Percentiles rank a stretch among this genome's conserved stretches.
Conservation (phyloP, 2,888 invertebrate genomes). For the Blastobasis lacticolella region DNA sequence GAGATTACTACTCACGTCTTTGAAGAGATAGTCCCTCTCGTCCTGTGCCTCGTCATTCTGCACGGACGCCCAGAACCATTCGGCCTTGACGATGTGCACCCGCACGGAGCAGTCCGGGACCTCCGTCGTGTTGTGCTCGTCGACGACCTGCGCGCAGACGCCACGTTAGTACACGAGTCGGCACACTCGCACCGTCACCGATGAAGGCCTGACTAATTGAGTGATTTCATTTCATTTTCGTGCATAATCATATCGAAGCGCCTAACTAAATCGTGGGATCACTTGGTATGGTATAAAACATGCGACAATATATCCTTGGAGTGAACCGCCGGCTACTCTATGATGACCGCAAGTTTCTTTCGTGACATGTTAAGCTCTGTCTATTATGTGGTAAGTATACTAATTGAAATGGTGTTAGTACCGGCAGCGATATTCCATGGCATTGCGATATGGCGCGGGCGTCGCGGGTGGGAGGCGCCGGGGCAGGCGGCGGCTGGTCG, state of each 20-base stretch:
- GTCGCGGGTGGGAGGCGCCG: slow-evolving; percentile 60
- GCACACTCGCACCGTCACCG: slow-evolving; percentile 10
- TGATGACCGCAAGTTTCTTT: slow-evolving; percentile 27
- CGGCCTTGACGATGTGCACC: slow-evolving; percentile 88
- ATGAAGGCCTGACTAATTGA: neutral
- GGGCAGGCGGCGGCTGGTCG: slow-evolving; percentile 52
- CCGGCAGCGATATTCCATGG: slow-evolving; percentile 74
- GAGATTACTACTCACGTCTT: slow-evolving; percentile 78
- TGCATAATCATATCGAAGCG: slow-evolving; percentile 34
- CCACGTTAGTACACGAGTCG: neutral
- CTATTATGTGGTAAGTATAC: slow-evolving; percentile 55
- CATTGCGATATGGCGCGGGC: slow-evolving; percentile 67
- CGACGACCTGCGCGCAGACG: slow-evolving; percentile 79
- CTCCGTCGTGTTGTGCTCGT: slow-evolving; percentile 82
- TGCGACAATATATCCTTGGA: neutral
- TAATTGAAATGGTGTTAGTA: slow-evolving; percentile 74
- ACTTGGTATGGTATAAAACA: slow-evolving; percentile 17
- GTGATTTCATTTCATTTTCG: slow-evolving; percentile 10
- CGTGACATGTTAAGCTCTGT: slow-evolving; percentile 45
- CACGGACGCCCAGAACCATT: slow-evolving; percentile 99
- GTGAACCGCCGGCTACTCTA: slow-evolving; percentile 1
- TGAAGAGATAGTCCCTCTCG: slow-evolving; percentile 91
- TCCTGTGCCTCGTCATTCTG: slow-evolving; percentile 95
- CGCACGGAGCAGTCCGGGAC: slow-evolving; percentile 81
- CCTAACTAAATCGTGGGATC: slow-evolving; percentile 27